Conservation (phyloP, 2,888 invertebrate genomes). For the Trissolcus japonicus region DNA sequence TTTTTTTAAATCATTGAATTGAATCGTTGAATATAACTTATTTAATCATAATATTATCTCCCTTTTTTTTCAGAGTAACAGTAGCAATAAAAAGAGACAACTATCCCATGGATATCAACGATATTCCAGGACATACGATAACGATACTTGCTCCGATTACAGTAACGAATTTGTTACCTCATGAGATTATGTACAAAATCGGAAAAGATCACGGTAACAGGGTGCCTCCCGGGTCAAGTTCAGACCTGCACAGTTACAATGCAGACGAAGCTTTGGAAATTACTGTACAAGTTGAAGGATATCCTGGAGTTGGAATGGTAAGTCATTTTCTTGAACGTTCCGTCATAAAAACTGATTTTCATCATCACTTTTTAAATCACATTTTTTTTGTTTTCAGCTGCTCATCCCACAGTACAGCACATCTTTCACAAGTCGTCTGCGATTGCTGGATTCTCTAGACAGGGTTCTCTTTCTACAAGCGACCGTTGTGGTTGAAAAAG, state of each 20-base stretch:
- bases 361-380: background rate
- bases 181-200: conserved; percentile 83
- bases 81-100: conserved; percentile 87
- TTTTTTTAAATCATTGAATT: no score
- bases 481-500: conserved; percentile 79
- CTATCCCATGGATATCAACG: conserved; percentile 82
- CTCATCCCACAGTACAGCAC: conserved; percentile 71
- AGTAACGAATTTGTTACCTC: conserved; percentile 91
- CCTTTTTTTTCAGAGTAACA: conserved; percentile 81
- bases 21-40: conserved; percentile 57
- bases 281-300: conserved; percentile 89
- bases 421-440: conserved; percentile 83
- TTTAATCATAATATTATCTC: conserved; percentile 12
- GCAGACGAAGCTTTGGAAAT: conserved; percentile 85
- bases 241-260: conserved; percentile 77
- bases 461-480: conserved; percentile 87
- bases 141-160: conserved; percentile 89
- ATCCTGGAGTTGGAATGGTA: conserved; percentile 84
- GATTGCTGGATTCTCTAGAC: conserved; percentile 84
- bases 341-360: background rate
- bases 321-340: conserved; percentile 59
- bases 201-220: conserved; percentile 76
- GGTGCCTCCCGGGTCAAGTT: conserved; percentile 76
- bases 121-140: conserved; percentile 91
- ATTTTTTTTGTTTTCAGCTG: conserved; percentile 61